A percentile compares a stretch with the other conserved stretches of the same genome.
phyloP scores from a whole-genome alignment of 2,797 vertebrate species.

The Xenopus petersii region DNA sequence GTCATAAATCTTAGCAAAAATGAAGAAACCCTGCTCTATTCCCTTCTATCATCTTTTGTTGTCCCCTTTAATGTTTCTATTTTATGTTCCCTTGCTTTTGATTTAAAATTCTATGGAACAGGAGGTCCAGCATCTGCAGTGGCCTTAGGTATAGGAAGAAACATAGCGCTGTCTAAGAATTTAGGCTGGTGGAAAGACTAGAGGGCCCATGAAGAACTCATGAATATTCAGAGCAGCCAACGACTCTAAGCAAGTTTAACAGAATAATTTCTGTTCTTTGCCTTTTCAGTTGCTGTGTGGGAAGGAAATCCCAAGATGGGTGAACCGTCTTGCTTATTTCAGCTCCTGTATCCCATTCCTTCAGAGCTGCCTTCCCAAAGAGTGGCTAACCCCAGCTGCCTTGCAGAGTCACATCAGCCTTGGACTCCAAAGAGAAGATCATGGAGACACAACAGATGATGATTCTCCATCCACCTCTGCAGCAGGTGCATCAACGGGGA shows the following conservation, averaged over 20 bases:
- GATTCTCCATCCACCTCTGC: slow-evolving; percentile 72
- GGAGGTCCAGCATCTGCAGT: too few relatives aligned
- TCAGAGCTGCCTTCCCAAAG: slow-evolving; percentile 89
- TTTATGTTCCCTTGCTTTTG: too few relatives aligned
- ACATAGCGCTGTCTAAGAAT: too few relatives aligned
- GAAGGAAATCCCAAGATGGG: slow-evolving; percentile 89
- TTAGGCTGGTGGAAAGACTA: too few relatives aligned
- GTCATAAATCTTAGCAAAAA: too few relatives aligned
- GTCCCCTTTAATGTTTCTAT: too few relatives aligned
- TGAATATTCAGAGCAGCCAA: too few relatives aligned
- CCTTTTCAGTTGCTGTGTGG: slow-evolving; percentile 80
- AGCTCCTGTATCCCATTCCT: slow-evolving; percentile 93
- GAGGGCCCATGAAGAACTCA: too few relatives aligned
- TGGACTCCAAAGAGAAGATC: slow-evolving; percentile 84
- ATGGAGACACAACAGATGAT: slow-evolving; percentile 76
- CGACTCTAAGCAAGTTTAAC: neutral
- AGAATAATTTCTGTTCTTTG: neutral
- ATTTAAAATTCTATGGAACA: too few relatives aligned
- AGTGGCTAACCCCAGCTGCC: slow-evolving; percentile 90
- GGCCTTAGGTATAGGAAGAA: too few relatives aligned
- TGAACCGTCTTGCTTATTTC: slow-evolving; percentile 92
- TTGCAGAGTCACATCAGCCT: slow-evolving; percentile 92
- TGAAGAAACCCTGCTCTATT: too few relatives aligned
- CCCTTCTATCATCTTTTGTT: too few relatives aligned
- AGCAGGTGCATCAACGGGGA: slow-evolving; percentile 54